phyloP scores from a whole-genome alignment of 2,888 invertebrate species.

The Sarcophaga carnaria region DNA sequence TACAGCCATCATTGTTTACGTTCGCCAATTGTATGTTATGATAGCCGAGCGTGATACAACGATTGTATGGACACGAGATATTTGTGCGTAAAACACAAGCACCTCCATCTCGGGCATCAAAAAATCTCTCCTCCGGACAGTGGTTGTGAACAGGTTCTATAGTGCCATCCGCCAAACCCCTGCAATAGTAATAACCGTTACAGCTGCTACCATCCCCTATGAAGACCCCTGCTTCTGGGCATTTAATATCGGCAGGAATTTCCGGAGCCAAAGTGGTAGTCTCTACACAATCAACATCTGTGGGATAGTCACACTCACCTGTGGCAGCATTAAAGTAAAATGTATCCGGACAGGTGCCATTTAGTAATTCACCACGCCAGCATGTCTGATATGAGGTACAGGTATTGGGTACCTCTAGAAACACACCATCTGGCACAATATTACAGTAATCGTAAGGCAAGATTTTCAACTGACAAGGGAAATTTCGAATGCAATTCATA shows the following conservation, averaged over 20 bases:
- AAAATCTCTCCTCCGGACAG: slow-evolving; percentile 75
- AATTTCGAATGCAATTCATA: slow-evolving; percentile 73
- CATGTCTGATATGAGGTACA: slow-evolving; percentile 76
- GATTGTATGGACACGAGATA: slow-evolving; percentile 73
- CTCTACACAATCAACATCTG: slow-evolving; percentile 72
- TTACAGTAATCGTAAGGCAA: slow-evolving; percentile 76
- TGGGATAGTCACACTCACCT: slow-evolving; percentile 74
- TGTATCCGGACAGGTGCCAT: slow-evolving; percentile 74
- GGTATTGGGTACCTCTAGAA: slow-evolving; percentile 71
- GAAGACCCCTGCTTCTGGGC: slow-evolving; percentile 72
- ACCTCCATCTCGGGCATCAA: slow-evolving; percentile 73
- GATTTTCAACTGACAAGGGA: slow-evolving; percentile 71
- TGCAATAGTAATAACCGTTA: slow-evolving; percentile 77
- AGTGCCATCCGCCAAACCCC: slow-evolving; percentile 40
- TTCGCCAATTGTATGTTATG: slow-evolving; percentile 76
- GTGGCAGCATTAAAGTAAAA: slow-evolving; percentile 73
- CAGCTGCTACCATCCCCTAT: slow-evolving; percentile 75
- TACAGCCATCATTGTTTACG: slow-evolving; percentile 75
- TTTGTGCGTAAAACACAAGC: slow-evolving; percentile 74
- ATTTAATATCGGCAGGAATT: slow-evolving; percentile 69
- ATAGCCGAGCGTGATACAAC: slow-evolving; percentile 75
- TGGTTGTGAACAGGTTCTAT: slow-evolving; percentile 72
- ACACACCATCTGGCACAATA: slow-evolving; percentile 77
- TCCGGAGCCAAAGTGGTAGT: slow-evolving; percentile 52
- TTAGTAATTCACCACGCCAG: slow-evolving; percentile 71